These are phyloP conservation scores for Ectemnius lituratus DNA, from an alignment of 2,888 invertebrate species.

Conservation along the genomic window DNA sequence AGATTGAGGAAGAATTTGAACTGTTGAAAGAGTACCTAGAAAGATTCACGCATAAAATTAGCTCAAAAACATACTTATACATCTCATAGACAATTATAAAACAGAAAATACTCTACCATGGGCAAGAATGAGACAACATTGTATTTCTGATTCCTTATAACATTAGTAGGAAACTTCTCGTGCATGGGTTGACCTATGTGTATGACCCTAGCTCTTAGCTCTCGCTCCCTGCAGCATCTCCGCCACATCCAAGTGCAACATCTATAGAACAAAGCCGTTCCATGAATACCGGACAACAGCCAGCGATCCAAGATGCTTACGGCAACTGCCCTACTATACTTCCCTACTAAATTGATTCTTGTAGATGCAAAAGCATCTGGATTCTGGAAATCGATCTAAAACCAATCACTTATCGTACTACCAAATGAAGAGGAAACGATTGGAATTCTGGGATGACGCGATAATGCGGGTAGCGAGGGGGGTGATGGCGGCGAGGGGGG, in stretches of 20 bases:
- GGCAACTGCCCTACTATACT: slow-evolving; percentile 4
- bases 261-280: slow-evolving; percentile 79
- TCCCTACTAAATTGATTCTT: slow-evolving; percentile 4
- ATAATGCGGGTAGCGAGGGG: not conserved
- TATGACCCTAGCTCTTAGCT: slow-evolving; percentile 87
- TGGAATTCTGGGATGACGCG: not conserved
- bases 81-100: too few relatives aligned
- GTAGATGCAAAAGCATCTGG: not conserved
- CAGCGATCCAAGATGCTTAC: not conserved
- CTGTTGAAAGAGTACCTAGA: slow-evolving; percentile 96
- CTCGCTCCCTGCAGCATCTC: slow-evolving; percentile 86
- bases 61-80: too few relatives aligned
- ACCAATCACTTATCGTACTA: slow-evolving; percentile 10
- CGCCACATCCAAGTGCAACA: slow-evolving; percentile 88
- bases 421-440: not conserved
- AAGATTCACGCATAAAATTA: not conserved
- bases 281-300: slow-evolving; percentile 6
- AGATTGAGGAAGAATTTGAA: slow-evolving; percentile 99
- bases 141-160: slow-evolving; percentile 99
- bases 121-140: slow-evolving; percentile 94
- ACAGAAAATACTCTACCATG: slow-evolving; percentile 77
- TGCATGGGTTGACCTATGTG: slow-evolving; percentile 86
- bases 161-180: slow-evolving; percentile 95
- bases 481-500: not conserved
- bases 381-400: slow-evolving; percentile 7